phyloP scores from a whole-genome alignment of 2,113 vertebrate species.

The Bungarus multicinctus region DNA sequence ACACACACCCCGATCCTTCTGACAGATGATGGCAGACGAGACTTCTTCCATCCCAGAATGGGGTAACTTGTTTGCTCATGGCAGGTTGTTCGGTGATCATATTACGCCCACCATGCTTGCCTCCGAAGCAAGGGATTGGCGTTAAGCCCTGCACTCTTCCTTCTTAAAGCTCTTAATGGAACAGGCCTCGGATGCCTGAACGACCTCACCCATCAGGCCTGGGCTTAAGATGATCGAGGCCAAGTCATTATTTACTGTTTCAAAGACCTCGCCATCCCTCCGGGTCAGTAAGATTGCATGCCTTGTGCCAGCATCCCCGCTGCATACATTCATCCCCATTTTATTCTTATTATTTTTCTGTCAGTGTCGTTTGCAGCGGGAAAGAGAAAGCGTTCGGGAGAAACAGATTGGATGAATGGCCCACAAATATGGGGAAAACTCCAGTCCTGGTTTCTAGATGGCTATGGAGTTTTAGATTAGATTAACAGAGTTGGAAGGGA shows the following conservation, averaged over 20 bases:
- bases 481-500: too few species aligned
- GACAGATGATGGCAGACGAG: neutral
- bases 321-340: neutral
- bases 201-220: slow-evolving; percentile 44
- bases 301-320: neutral
- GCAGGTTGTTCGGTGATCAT: slow-evolving; percentile 38
- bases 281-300: neutral
- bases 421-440: neutral
- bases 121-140: slow-evolving; percentile 26
- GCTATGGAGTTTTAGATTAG: too few species aligned
- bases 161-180: slow-evolving; percentile 59
- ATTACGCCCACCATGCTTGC: slow-evolving; percentile 47
- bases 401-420: too few species aligned
- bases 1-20: neutral
- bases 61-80: slow-evolving; percentile 44
- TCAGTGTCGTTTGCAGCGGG: neutral
- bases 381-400: neutral
- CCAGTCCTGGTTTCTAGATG: too few species aligned
- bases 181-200: neutral
- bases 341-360: neutral
- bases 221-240: slow-evolving; percentile 36
- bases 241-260: slow-evolving; percentile 33
- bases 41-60: slow-evolving; percentile 18
- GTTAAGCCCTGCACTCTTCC: slow-evolving; percentile 47
- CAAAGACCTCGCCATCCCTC: neutral